Percentiles rank a stretch among this genome's conserved stretches.
Conservation (phyloP, 2,888 invertebrate genomes). For the Caenorhabditis sinica region DNA sequence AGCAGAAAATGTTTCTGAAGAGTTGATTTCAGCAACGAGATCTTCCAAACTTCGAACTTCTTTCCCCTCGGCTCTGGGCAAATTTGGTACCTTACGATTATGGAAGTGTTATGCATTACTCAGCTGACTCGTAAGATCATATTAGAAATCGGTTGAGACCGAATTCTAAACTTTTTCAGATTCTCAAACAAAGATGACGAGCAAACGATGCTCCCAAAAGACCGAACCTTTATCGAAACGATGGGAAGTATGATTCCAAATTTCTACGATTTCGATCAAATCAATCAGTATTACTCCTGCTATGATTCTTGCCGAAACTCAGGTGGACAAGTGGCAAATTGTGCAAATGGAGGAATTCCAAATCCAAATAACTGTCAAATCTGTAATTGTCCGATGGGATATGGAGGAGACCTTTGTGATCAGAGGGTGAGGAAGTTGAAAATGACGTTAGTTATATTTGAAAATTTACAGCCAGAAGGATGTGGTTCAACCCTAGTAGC, state of each 20-base stretch:
- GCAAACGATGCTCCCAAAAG: slow-evolving; percentile 64
- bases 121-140: slow-evolving; percentile 61
- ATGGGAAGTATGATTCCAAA: slow-evolving; percentile 68
- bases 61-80: slow-evolving; percentile 63
- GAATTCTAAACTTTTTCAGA: slow-evolving; percentile 15
- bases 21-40: slow-evolving; percentile 59
- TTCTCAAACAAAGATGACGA: slow-evolving; percentile 64
- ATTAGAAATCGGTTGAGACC: background rate
- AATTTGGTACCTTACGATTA: slow-evolving; percentile 68
- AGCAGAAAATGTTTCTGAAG: background rate
- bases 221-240: slow-evolving; percentile 63
- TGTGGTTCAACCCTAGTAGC: slow-evolving; percentile 58
- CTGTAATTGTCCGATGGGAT: slow-evolving; percentile 70
- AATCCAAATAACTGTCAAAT: slow-evolving; percentile 68
- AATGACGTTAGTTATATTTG: background rate
- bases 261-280: slow-evolving; percentile 69
- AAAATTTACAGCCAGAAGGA: slow-evolving; percentile 56
- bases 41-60: slow-evolving; percentile 65
- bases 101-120: slow-evolving; percentile 70
- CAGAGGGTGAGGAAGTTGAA: slow-evolving; percentile 61
- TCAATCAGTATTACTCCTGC: slow-evolving; percentile 67
- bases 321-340: slow-evolving; percentile 40
- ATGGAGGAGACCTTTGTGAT: slow-evolving; percentile 68
- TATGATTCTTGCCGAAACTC: slow-evolving; percentile 47
- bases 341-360: slow-evolving; percentile 69